Evolutionary conservation across 2,797 vertebrate species (phyloP), one percentile per base, ranked within the genome.

Genomic region (Setipinna tenuifilis): DNA sequence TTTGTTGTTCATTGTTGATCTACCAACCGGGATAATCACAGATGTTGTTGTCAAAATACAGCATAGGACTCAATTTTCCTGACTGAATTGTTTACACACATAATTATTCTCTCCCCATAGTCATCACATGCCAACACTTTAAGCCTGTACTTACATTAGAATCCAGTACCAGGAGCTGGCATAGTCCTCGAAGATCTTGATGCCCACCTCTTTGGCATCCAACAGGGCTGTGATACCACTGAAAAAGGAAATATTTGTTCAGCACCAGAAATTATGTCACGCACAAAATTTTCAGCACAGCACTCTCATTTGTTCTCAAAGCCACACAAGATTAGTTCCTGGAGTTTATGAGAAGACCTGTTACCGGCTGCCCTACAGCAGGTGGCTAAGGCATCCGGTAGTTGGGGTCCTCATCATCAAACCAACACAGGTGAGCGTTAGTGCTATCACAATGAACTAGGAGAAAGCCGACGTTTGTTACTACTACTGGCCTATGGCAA

Each of bases 141-240:
- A 7, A 65, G 6, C 17, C 12, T 59, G 41, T 84, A 92, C 98
- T 97, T 96, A 99, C 98, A 97, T 94, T 90, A 99, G 93, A 89
- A 99, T 99, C 98, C 97, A 99, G 90, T 96, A 95, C 98, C 98
- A 99, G 85, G 97, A 98, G 87, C 95, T 97, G 87, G 96, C 95
- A 89, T 97, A 99, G 93, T 99, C 98, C 93, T 99, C 98, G 94
- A 99, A 97, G 90, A 98, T 95, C 95, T 97, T 99, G 88, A 96
- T 90, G 88, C 97, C 96, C 86, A 99, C 81, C 89, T 97, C 94
- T 94, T 96, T 97, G 90, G 96, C 96, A 87, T 97, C 95, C 84
- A 99, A 94, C 83, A 98, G 93, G 89, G 91, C 95, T 92, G 96
- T 95, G 88, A 99, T 94, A 82, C 95, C 95, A 25, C 98, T 99